Base-by-base conservation (phyloP, 2,888 invertebrate species). In the Limnephilus auricula region DNA sequence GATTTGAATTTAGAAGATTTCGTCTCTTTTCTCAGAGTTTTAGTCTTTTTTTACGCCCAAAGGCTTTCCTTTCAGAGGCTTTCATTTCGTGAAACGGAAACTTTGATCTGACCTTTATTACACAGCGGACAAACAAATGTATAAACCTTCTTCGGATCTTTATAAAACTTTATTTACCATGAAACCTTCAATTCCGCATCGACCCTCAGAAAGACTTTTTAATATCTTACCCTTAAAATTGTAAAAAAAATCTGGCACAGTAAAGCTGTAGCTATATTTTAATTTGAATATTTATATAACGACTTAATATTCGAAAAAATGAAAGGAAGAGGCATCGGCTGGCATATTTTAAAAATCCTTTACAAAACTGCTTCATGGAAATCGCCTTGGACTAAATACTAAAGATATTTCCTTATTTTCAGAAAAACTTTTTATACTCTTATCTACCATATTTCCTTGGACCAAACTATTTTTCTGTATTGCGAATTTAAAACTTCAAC, bases 1-100 rank as follows among this genome's bases (percentile, higher is more conserved):
- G 93, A 93, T 93, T 93, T 92, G 92, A 92, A 92, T 93, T 93
- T 92, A 91, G 86, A 92, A 87, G 90, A 91, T 89, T 91, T 91
- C 91, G 87, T 86, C 85, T 84, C 40, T 85, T 87, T 91, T 89
- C 65, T 87, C 40, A 2, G 90, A 89, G 84, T 86, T 90, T 91
- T 88, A 83, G 82, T 50, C 88, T 89, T 90, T 86, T 45, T 90
- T 88, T 80, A 50, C 79, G 85, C 89, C 89, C 84, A 86, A 84
- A 86, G 91, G 89, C 91, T 89, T 89, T 87, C 37, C 78, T 40
- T 88, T 88, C 78, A 32, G 78, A 50, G 79, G 79, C 78, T 88
- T 88, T 78, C 87, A 88, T 34, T 88, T 78, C 87, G 31, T 78
- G 87, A 79, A 88, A 88, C 34, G 87, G 78, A 88, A 88, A 88